Evolutionary conservation across 2,888 invertebrate species (phyloP).

Genomic region (Agriopis aurantiaria): DNA sequence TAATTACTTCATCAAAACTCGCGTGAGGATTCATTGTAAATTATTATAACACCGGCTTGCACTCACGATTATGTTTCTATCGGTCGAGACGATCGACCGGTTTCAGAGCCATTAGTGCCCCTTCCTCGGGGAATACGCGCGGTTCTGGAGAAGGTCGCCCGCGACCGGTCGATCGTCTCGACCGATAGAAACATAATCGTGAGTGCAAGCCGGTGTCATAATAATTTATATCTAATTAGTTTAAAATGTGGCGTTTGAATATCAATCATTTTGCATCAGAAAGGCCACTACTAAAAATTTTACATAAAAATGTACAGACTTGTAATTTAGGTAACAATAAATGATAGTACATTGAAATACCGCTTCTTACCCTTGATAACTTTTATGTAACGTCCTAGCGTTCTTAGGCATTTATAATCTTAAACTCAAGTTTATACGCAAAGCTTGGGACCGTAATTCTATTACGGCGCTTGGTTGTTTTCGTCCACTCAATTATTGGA

Average conservation of each 20-base stretch:
- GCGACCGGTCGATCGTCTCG: no score
- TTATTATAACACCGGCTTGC: no score
- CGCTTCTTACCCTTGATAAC: conserved; percentile 14
- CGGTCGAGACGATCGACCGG: no score
- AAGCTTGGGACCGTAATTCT: conserved; percentile 60
- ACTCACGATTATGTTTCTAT: no score
- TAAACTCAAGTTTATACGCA: conserved; percentile 52
- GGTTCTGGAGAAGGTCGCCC: no score
- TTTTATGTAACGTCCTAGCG: conserved; percentile 1
- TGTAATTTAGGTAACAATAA: not conserved
- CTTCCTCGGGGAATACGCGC: no score
- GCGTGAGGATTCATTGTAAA: no score
- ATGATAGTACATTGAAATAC: not conserved
- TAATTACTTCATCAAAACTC: no score
- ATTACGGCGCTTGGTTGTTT: conserved; percentile 54
- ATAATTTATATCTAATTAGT: not conserved
- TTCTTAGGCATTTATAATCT: conserved; percentile 37
- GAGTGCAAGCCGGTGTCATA: no score
- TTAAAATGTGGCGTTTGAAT: not conserved
- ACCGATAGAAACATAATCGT: no score
- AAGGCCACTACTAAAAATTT: not conserved
- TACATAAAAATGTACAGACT: not conserved
- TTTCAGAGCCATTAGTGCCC: no score
- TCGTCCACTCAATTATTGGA: conserved; percentile 47
- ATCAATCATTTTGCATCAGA: not conserved